A percentile compares a stretch with the other conserved stretches of the same genome.
phyloP scores from a whole-genome alignment of 2,797 vertebrate species.

The Cuniculus paca region DNA sequence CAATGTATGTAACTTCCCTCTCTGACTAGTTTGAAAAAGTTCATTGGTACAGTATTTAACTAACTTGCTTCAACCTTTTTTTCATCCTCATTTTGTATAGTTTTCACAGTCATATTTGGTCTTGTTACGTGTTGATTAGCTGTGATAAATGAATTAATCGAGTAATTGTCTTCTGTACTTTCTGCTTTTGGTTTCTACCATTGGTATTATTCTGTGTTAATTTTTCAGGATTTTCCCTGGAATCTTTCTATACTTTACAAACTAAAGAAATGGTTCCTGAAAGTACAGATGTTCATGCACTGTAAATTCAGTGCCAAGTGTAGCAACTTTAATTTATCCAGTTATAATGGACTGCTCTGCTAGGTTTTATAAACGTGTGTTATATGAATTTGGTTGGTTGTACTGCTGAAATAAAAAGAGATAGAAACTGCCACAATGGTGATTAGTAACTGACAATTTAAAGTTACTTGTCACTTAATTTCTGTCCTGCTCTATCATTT shows the following conservation, averaged over 20 bases:
- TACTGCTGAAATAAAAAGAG: background rate
- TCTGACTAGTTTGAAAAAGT: background rate
- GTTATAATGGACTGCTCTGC: background rate
- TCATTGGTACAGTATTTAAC: constrained; percentile 16
- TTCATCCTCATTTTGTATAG: background rate
- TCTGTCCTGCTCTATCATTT: background rate
- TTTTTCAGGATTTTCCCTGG: background rate
- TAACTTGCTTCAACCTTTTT: background rate
- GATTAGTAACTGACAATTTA: background rate
- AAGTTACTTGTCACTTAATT: background rate
- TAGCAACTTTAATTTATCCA: background rate
- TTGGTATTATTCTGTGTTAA: background rate
- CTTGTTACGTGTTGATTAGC: background rate
- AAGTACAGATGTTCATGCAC: background rate
- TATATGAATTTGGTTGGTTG: constrained; percentile 7
- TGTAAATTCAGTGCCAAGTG: background rate
- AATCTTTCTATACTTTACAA: background rate
- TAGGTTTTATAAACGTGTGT: background rate
- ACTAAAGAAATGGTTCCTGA: background rate
- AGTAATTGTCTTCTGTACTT: background rate
- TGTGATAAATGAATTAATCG: constrained; percentile 33
- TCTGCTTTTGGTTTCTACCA: background rate
- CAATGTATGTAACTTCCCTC: background rate
- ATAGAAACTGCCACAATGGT: background rate
- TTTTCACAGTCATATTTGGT: constrained; percentile 4